Conservation (phyloP, 2,113 vertebrate species). For the Bucco capensis region DNA sequence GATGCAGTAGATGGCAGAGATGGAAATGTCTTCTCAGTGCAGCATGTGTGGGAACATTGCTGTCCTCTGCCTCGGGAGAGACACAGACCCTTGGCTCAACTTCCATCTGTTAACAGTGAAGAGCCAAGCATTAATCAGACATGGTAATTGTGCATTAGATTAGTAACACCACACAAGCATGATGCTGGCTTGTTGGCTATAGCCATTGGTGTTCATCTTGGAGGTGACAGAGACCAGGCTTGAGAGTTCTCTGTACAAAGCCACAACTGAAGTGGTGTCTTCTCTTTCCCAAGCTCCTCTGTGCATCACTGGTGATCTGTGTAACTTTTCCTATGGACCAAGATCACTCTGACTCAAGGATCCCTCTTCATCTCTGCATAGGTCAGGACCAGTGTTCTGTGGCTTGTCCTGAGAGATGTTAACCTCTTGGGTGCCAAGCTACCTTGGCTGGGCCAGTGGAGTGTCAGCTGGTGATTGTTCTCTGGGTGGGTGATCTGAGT, state of each 20-base stretch:
- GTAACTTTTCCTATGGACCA: not conserved
- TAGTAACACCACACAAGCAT: not conserved
- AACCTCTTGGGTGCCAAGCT: not conserved
- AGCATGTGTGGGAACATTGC: not conserved
- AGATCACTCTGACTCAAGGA: not conserved
- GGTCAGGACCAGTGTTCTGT: not conserved
- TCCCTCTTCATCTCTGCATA: not conserved
- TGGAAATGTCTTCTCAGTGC: not conserved
- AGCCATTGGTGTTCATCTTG: not conserved
- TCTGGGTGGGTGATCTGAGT: not conserved
- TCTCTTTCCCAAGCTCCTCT: not conserved
- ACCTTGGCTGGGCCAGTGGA: not conserved
- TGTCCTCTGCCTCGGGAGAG: not conserved
- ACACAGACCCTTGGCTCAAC: no score
- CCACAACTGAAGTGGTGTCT: not conserved
- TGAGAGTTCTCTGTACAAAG: not conserved
- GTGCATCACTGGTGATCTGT: not conserved
- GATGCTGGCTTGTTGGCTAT: not conserved
- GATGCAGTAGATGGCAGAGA: conserved; percentile 12
- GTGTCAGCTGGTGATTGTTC: not conserved
- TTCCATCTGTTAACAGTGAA: not conserved
- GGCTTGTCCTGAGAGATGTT: not conserved
- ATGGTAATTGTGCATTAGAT: not conserved
- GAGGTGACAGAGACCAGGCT: not conserved
- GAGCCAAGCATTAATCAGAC: not conserved